Evolutionary conservation across 1,140 invertebrate genomes (phyloP).

Genomic region (Formica selysi): DNA sequence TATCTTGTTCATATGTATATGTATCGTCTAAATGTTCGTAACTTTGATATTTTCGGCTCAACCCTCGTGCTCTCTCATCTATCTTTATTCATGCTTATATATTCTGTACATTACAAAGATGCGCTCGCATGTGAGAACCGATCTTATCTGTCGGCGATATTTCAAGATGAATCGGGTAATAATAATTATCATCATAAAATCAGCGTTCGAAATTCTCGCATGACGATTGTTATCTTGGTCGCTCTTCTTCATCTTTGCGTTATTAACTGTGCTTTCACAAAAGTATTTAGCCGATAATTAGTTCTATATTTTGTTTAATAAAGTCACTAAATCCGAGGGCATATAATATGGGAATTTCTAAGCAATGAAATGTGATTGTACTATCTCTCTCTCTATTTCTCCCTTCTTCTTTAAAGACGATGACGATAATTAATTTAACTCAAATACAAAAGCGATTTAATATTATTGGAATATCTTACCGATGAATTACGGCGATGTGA

Average conservation of each 20-base stretch:
- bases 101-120: conserved; percentile 25
- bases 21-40: not conserved
- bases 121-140: not conserved
- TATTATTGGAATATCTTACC: not conserved
- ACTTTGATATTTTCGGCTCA: conserved; percentile 13
- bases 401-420: not conserved
- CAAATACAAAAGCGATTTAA: not conserved
- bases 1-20: not conserved
- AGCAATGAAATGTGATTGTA: not conserved
- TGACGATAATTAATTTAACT: not conserved
- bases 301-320: conserved; percentile 2
- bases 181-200: conserved; percentile 54
- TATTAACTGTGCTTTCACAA: not conserved
- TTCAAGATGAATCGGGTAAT: conserved; percentile 6
- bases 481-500: not conserved
- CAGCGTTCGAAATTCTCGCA: conserved; percentile 17
- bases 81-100: not conserved
- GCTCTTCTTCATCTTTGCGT: not conserved
- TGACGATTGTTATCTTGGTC: not conserved
- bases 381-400: not conserved
- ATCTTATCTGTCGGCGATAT: conserved; percentile 62
- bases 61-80: not conserved
- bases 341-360: not conserved
- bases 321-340: not conserved
- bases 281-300: not conserved